Evolutionary conservation across 2,113 vertebrate genomes (phyloP).

Genomic region (Orthonyx spaldingii): DNA sequence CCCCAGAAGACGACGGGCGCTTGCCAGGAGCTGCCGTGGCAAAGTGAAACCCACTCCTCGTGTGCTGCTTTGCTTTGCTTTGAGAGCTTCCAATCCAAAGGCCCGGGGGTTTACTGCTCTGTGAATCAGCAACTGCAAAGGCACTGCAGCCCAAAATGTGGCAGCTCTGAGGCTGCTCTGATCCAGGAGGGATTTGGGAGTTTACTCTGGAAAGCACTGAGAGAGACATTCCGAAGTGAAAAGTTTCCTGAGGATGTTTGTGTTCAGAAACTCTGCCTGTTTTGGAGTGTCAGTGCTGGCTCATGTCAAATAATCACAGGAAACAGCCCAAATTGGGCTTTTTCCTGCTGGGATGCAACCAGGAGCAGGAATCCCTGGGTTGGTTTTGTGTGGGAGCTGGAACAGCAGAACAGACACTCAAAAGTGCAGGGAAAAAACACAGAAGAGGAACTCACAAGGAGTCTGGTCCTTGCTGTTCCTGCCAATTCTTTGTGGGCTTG

Average conservation of each 20-base stretch:
- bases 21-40: neutral
- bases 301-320: neutral
- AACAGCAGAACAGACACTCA: neutral
- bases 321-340: neutral
- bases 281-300: neutral
- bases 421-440: accelerated
- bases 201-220: neutral
- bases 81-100: neutral
- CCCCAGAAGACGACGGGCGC: neutral
- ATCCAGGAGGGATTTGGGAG: neutral
- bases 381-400: neutral
- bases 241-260: neutral
- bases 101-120: neutral
- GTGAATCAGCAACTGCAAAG: neutral
- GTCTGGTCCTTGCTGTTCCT: neutral
- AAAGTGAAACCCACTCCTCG: constrained; percentile 5
- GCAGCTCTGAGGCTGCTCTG: neutral
- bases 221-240: neutral
- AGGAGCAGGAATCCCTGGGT: neutral
- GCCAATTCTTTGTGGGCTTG: neutral
- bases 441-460: neutral
- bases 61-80: neutral
- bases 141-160: neutral
- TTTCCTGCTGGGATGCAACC: neutral
- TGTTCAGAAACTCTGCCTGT: neutral